Evolutionary conservation across 2,797 vertebrate genomes (phyloP).

Genomic region (Peromyscus eremicus): DNA sequence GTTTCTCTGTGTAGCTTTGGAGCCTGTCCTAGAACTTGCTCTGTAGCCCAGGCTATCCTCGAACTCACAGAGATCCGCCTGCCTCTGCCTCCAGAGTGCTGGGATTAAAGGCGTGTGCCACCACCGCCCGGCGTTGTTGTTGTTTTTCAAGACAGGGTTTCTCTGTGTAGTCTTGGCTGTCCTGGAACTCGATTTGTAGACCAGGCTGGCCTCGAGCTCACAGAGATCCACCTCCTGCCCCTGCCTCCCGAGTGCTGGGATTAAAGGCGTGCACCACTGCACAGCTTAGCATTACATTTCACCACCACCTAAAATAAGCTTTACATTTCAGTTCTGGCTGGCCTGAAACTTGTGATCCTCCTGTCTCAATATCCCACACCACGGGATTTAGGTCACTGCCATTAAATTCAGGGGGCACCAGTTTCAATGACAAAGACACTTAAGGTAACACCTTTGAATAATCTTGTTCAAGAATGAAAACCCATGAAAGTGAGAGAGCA

Average conservation of each 20-base stretch:
- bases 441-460: neutral
- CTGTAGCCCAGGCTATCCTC: neutral
- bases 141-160: neutral
- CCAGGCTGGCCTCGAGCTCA: neutral
- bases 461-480: neutral
- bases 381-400: neutral
- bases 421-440: constrained; percentile 37
- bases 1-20: neutral
- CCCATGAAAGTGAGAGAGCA: neutral
- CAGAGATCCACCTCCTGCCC: neutral
- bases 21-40: neutral
- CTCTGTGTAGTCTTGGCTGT: neutral
- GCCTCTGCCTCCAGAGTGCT: neutral
- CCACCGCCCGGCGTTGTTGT: neutral
- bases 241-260: neutral
- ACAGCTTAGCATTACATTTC: neutral
- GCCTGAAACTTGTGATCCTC: neutral
- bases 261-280: neutral
- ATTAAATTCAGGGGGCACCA: neutral
- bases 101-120: neutral
- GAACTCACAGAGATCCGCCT: neutral
- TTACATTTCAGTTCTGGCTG: neutral
- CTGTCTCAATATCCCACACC: neutral
- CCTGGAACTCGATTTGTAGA: neutral
- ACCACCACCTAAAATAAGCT: neutral